Percentiles rank a stretch among this genome's conserved stretches.
Conservation (phyloP, 2,797 vertebrate genomes). For the Acomys russatus region DNA sequence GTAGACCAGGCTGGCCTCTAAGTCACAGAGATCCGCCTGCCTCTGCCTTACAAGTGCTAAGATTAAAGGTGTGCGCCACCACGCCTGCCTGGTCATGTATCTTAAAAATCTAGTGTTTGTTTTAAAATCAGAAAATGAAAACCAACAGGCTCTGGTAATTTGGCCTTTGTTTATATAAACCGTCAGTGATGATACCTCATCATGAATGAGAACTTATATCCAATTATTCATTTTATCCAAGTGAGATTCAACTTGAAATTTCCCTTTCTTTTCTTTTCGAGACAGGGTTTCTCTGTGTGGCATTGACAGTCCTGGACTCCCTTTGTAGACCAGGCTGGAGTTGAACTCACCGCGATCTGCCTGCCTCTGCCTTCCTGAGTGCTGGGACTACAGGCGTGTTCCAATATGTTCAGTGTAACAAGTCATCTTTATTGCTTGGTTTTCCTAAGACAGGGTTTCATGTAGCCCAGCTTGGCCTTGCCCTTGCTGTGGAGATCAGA, state of each 20-base stretch:
- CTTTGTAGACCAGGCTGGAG: background rate
- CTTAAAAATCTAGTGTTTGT: conserved; percentile 35
- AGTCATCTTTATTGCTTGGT: background rate
- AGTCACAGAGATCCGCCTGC: too few relatives aligned
- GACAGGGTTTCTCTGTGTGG: background rate
- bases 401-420: background rate
- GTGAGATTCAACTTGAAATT: background rate
- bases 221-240: conserved; percentile 47
- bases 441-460: background rate
- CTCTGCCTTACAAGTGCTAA: too few relatives aligned
- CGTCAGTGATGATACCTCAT: background rate
- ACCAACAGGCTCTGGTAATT: conserved; percentile 8
- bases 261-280: background rate
- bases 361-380: background rate
- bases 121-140: conserved; percentile 52
- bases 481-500: background rate
- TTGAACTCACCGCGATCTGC: background rate
- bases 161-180: background rate
- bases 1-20: too few relatives aligned
- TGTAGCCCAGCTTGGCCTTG: background rate
- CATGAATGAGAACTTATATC: background rate
- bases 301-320: background rate
- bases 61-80: too few relatives aligned
- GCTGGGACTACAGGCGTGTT: background rate
- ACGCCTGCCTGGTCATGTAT: background rate